A percentile compares a stretch with the other conserved stretches of the same genome.
phyloP scores from a whole-genome alignment of 2,797 vertebrate genomes.

The Lutjanus campechanus region DNA sequence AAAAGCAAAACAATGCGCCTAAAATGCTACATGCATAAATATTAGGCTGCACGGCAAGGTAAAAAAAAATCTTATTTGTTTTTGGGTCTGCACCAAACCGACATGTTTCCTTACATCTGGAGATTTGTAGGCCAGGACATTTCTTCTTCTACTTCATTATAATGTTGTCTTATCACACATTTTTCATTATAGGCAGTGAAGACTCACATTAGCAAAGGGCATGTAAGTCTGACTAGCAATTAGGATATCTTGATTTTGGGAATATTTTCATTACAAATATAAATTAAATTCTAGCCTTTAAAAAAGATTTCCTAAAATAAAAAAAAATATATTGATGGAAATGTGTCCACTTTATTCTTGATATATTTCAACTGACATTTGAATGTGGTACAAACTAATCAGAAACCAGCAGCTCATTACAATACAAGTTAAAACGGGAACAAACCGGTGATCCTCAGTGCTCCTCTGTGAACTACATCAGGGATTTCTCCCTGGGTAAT shows the following conservation, averaged over 20 bases:
- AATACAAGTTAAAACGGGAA: background rate
- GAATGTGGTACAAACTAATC: background rate
- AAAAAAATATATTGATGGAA: background rate
- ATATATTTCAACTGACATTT: background rate
- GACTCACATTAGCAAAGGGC: too few relatives aligned
- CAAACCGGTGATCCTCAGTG: background rate
- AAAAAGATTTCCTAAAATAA: background rate
- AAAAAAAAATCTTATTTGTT: too few relatives aligned
- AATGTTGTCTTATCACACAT: too few relatives aligned
- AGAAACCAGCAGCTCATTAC: background rate
- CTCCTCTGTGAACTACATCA: background rate
- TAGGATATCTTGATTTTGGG: too few relatives aligned
- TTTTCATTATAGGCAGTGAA: too few relatives aligned
- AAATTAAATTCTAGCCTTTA: background rate
- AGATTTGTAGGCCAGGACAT: too few relatives aligned
- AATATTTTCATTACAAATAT: background rate
- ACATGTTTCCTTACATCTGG: too few relatives aligned
- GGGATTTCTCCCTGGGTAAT: slow-evolving; percentile 20
- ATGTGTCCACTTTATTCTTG: background rate
- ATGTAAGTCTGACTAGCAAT: too few relatives aligned
- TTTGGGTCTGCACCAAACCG: too few relatives aligned
- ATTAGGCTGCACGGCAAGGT: too few relatives aligned
- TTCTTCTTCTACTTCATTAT: too few relatives aligned
- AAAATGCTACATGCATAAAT: background rate
- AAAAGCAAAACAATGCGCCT: background rate